Conservation (phyloP, 2,888 invertebrate species). For the Galerucella nymphaeae region DNA sequence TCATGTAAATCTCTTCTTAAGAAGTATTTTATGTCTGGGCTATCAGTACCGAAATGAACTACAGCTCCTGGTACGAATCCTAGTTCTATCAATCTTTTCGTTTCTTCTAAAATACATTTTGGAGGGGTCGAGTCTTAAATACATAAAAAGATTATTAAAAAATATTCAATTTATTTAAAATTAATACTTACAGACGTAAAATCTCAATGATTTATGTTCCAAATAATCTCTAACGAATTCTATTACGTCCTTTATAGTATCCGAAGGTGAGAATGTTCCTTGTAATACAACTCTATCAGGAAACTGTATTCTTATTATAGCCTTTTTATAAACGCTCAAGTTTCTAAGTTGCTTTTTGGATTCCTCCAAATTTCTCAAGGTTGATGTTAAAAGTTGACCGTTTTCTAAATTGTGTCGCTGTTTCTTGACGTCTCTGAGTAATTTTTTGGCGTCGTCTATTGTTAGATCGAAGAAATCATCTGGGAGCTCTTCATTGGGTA, state of each 20-base stretch:
- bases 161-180: not conserved
- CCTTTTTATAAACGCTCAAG: slow-evolving; percentile 77
- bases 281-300: slow-evolving; percentile 88
- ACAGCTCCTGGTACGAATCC: slow-evolving; percentile 83
- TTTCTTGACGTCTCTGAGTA: slow-evolving; percentile 80
- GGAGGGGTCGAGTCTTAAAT: slow-evolving; percentile 86
- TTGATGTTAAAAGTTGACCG: slow-evolving; percentile 77
- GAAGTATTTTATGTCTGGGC: slow-evolving; percentile 61
- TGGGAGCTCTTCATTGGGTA: slow-evolving; percentile 77
- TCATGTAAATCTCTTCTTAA: slow-evolving; percentile 71
- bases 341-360: slow-evolving; percentile 69
- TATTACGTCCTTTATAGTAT: slow-evolving; percentile 77
- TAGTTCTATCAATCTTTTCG: slow-evolving; percentile 75
- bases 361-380: slow-evolving; percentile 71
- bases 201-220: slow-evolving; percentile 72
- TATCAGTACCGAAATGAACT: slow-evolving; percentile 75
- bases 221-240: slow-evolving; percentile 82
- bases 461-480: slow-evolving; percentile 92
- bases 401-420: slow-evolving; percentile 75
- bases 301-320: slow-evolving; percentile 87
- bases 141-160: not conserved
- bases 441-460: slow-evolving; percentile 80
- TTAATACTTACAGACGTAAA: slow-evolving; percentile 81
- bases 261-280: slow-evolving; percentile 82
- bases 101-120: slow-evolving; percentile 73